Percentiles rank a stretch among this genome's conserved stretches.
These are phyloP conservation scores for Thumatha senex DNA, from an alignment of 2,888 invertebrate species.

Conservation along the genomic window DNA sequence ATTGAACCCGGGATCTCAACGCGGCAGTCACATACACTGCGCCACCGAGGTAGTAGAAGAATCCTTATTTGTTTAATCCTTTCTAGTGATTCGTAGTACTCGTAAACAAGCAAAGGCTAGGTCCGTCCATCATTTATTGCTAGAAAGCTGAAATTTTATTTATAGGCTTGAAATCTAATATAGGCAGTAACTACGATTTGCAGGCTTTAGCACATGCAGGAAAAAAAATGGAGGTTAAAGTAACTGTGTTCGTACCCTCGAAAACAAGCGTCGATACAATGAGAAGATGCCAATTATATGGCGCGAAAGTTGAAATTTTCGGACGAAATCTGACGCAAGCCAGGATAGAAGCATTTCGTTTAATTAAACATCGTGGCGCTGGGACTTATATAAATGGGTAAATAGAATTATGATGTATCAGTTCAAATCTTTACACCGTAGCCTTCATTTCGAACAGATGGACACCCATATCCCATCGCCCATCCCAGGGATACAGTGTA, in stretches of 20 bases:
- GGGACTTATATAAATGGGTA: constrained; percentile 92
- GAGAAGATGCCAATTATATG: constrained; percentile 89
- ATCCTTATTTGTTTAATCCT: no score
- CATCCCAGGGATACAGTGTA: no score
- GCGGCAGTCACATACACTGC: no score
- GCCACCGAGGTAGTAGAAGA: no score
- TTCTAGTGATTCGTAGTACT: no score
- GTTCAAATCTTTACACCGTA: neutral
- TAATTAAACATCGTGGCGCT: constrained; percentile 85
- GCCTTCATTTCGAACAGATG: no score
- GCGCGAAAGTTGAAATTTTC: constrained; percentile 90
- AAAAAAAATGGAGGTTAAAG: constrained; percentile 83
- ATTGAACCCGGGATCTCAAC: no score
- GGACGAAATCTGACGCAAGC: constrained; percentile 91
- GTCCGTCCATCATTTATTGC: no score
- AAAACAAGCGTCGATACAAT: constrained; percentile 92
- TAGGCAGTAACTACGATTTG: neutral
- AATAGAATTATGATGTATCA: constrained; percentile 7
- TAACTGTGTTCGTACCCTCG: constrained; percentile 93
- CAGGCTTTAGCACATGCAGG: constrained; percentile 88
- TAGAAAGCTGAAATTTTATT: no score
- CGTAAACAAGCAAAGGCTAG: no score
- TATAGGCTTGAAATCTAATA: neutral
- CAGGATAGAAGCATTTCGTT: constrained; percentile 87
- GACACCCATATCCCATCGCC: no score